phyloP scores from a whole-genome alignment of 2,888 invertebrate species.

The Parelbella ahira region DNA sequence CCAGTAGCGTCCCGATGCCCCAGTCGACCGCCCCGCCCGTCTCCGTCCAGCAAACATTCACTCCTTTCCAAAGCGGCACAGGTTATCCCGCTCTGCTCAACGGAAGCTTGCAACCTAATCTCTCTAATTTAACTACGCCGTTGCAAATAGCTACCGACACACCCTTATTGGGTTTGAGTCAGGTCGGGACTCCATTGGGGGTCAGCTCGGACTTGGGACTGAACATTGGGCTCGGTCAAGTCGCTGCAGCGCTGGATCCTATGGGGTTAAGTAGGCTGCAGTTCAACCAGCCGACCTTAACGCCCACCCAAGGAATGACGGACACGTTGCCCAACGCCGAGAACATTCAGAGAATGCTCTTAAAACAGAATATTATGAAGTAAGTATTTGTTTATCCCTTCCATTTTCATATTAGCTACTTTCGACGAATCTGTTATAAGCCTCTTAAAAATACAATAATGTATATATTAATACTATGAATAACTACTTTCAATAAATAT shows the following conservation, averaged over 20 bases:
- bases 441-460: no score
- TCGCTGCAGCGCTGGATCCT: slow-evolving; percentile 34
- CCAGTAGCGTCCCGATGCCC: slow-evolving; percentile 32
- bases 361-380: slow-evolving; percentile 77
- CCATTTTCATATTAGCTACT: no score
- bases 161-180: slow-evolving; percentile 54
- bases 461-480: no score
- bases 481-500: no score
- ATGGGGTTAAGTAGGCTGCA: slow-evolving; percentile 38
- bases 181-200: slow-evolving; percentile 60
- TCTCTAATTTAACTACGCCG: slow-evolving; percentile 57
- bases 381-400: slow-evolving; percentile 39
- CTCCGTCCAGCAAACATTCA: slow-evolving; percentile 33
- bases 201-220: slow-evolving; percentile 50
- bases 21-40: slow-evolving; percentile 33
- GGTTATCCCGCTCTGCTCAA: slow-evolving; percentile 41
- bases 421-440: no score
- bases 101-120: slow-evolving; percentile 44
- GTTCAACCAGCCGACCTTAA: slow-evolving; percentile 42
- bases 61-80: slow-evolving; percentile 36
- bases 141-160: slow-evolving; percentile 68
- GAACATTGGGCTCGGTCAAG: slow-evolving; percentile 37
- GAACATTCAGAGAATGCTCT: slow-evolving; percentile 72
- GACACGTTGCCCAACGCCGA: slow-evolving; percentile 59
- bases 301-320: slow-evolving; percentile 46